These are phyloP conservation scores for Microctenopoma steveboyesi DNA, from an alignment of 2,797 vertebrate species.

Conservation along the genomic window DNA sequence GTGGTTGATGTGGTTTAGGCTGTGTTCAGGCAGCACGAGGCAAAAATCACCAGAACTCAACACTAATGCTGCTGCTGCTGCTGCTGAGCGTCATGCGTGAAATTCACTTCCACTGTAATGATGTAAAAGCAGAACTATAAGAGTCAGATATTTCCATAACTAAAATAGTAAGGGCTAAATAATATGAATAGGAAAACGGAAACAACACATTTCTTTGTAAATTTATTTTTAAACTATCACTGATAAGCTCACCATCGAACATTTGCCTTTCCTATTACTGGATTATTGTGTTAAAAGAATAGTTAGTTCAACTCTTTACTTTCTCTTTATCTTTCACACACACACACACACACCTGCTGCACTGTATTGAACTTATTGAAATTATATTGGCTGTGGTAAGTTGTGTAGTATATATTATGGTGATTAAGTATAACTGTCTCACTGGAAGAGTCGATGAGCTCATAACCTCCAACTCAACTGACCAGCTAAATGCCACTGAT, in stretches of 20 bases:
- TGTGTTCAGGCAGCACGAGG: neutral
- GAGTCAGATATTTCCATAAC: neutral
- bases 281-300: neutral
- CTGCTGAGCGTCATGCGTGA: neutral
- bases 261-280: neutral
- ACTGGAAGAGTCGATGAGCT: slow-evolving; percentile 39
- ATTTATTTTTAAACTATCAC: neutral
- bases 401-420: neutral
- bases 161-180: neutral
- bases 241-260: neutral
- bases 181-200: neutral
- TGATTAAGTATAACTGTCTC: slow-evolving; percentile 14
- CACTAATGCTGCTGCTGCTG: too few relatives aligned
- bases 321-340: neutral
- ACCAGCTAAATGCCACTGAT: slow-evolving; percentile 40
- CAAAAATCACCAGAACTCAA: neutral
- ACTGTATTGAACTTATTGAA: slow-evolving; percentile 1
- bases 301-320: neutral
- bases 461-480: slow-evolving; percentile 39
- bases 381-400: neutral
- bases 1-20: neutral
- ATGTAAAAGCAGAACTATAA: neutral
- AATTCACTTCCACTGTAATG: neutral
- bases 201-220: neutral
- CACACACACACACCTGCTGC: neutral